Evolutionary conservation across 2,113 vertebrate genomes (phyloP), one percentile per base, ranked within the genome.

Genomic region (Halcyon malimbica): DNA sequence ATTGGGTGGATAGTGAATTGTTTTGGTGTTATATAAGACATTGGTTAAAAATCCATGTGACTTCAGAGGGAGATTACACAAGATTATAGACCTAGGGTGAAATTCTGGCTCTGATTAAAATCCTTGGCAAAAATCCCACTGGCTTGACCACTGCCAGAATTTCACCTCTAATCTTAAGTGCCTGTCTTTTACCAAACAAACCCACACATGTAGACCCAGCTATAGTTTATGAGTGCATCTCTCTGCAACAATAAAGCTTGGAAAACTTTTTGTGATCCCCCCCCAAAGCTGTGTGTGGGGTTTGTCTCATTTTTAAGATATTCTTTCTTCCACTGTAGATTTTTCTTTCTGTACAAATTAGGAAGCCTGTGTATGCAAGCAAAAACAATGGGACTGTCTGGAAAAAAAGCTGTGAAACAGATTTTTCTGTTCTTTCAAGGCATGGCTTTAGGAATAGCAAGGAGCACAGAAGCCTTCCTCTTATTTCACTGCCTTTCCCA

Each of bases 11-110:
- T 16, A 77, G 75, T 50, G 65, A 96, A 90, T 87, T 83, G 70
- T 79, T 95, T 69, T 44, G 65, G 62, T 89, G 65, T 96, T 96
- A 91, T 57, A 21, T 63, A 97, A 95, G 13, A 56, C 74, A 44
- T 26, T 54, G 93, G 89, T 95, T 94, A 95, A 90, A 96, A 94
- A 91, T 73, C 67, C 87, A 91, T 50, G 78, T 83, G 67, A 95
- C 90, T 96, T 96, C 94, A 95, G 92, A 97, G 93, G 78, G 46
- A 82, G 81, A 94, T 97, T 96, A 97, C 78, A 91, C 81, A 94
- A 94, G 89, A 94, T 96, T 95, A 93, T n/a, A 93, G 83, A 95
- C 26, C 73, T 48, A 75, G 93, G 87, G 87, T 96, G 95, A 97
- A 96, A 95, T 95, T 92, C 93, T 96, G 91, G 80, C 93, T 95